A percentile compares a stretch with the other conserved stretches of the same genome.
Evolutionary conservation across 2,113 vertebrate species (phyloP).

Genomic region (Australoheros scitulus): DNA sequence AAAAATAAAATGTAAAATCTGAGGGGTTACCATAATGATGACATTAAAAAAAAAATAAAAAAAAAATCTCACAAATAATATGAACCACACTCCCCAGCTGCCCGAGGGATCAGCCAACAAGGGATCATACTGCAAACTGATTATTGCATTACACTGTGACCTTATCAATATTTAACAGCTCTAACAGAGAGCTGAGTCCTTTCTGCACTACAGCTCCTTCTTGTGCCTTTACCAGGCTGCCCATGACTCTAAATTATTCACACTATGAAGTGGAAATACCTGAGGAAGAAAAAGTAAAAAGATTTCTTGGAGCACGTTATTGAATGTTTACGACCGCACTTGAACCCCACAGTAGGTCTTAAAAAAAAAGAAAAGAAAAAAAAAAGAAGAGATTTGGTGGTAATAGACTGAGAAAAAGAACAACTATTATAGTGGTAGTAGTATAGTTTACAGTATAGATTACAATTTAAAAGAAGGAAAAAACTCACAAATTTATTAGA

Average conservation of each 20-base stretch:
- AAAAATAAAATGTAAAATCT: neutral
- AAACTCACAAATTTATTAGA: neutral
- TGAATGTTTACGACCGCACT: neutral
- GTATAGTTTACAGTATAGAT: neutral
- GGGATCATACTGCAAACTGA: constrained; percentile 58
- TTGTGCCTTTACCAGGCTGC: constrained; percentile 39
- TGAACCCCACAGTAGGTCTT: neutral
- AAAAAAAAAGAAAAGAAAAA: rapidly evolving
- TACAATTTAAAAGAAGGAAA: neutral
- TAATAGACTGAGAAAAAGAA: neutral
- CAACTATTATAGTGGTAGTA: neutral
- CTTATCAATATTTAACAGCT: constrained; percentile 78
- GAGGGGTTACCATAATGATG: neutral
- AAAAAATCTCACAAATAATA: neutral
- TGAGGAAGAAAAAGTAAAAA: constrained; percentile 34
- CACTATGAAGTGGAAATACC: constrained; percentile 47
- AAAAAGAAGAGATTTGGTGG: neutral
- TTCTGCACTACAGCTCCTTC: constrained; percentile 60
- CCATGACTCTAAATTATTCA: constrained; percentile 79
- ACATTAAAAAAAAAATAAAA: constrained; percentile 16
- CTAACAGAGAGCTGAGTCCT: constrained; percentile 43
- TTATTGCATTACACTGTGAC: constrained; percentile 67
- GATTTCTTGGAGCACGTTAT: neutral
- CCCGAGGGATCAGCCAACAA: constrained; percentile 30
- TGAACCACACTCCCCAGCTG: neutral